Percentiles rank a stretch among this genome's conserved stretches.
phyloP scores from a whole-genome alignment of 2,888 invertebrate species.

The Stenodema calcarata region DNA sequence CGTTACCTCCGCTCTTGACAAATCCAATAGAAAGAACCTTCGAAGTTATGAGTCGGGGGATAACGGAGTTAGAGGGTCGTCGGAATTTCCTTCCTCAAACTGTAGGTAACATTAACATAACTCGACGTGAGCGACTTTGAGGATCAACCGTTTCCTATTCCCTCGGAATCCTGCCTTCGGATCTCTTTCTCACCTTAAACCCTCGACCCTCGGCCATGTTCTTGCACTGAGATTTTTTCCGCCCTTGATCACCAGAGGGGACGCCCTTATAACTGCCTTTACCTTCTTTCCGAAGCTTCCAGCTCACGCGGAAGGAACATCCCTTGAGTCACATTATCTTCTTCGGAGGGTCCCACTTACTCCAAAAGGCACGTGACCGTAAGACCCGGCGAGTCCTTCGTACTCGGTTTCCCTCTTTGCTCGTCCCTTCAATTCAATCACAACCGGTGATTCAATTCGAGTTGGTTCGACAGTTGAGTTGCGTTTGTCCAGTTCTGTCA shows the following conservation, averaged over 20 bases:
- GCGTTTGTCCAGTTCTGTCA: neutral
- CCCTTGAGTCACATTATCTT: conserved; percentile 40
- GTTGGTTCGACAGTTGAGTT: neutral
- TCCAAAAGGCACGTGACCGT: conserved; percentile 29
- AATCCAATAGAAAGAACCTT: neutral
- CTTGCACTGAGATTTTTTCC: conserved; percentile 3
- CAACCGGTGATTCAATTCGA: neutral
- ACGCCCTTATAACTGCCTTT: conserved; percentile 7
- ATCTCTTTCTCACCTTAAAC: conserved; percentile 16
- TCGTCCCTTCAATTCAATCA: conserved; percentile 23
- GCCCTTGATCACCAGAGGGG: neutral
- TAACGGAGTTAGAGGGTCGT: neutral
- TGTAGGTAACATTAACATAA: conserved; percentile 20
- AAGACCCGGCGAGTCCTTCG: neutral
- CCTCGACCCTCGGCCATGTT: neutral
- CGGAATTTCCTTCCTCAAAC: neutral
- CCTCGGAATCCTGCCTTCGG: neutral
- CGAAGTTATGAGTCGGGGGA: neutral
- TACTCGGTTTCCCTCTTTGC: neutral
- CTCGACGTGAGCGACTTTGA: conserved; percentile 18
- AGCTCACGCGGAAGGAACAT: conserved; percentile 8
- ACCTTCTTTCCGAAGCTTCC: neutral
- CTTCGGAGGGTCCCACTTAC: conserved; percentile 30
- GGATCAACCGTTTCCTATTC: conserved; percentile 6
- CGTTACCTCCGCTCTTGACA: neutral